Conservation (phyloP, 1,140 invertebrate species). For the Steinernema khuongi region DNA sequence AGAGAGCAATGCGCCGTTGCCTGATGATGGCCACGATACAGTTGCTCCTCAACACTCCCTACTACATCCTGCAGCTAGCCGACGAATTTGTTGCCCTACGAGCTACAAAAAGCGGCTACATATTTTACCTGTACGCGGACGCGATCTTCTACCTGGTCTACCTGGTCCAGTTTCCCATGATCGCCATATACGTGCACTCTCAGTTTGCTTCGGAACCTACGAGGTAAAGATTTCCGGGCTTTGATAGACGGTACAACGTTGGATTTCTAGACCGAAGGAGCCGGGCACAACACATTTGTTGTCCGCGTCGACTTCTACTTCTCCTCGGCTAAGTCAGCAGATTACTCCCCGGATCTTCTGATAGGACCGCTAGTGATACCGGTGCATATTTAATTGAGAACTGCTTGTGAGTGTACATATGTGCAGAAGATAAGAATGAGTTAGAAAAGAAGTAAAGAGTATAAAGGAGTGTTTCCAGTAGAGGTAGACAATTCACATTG, state of each 20-base stretch:
- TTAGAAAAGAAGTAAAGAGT: no score
- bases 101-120: constrained; percentile 13
- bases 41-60: constrained; percentile 31
- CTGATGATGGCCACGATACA: constrained; percentile 36
- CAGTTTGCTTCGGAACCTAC: neutral
- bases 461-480: no score
- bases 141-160: constrained; percentile 32
- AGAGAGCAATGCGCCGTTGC: constrained; percentile 30
- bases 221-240: neutral
- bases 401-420: no score
- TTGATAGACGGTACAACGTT: neutral
- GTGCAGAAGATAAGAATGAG: no score
- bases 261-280: neutral
- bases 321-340: neutral
- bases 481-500: no score
- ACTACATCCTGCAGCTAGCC: constrained; percentile 30
- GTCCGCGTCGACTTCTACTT: neutral
- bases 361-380: no score
- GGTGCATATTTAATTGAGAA: no score
- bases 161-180: constrained; percentile 30
- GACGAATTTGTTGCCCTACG: constrained; percentile 23
- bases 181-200: constrained; percentile 24
- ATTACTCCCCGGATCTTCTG: no score
- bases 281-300: neutral
- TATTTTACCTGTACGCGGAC: constrained; percentile 32